phyloP scores from a whole-genome alignment of 2,113 vertebrate genomes.

The Neogale vison region DNA sequence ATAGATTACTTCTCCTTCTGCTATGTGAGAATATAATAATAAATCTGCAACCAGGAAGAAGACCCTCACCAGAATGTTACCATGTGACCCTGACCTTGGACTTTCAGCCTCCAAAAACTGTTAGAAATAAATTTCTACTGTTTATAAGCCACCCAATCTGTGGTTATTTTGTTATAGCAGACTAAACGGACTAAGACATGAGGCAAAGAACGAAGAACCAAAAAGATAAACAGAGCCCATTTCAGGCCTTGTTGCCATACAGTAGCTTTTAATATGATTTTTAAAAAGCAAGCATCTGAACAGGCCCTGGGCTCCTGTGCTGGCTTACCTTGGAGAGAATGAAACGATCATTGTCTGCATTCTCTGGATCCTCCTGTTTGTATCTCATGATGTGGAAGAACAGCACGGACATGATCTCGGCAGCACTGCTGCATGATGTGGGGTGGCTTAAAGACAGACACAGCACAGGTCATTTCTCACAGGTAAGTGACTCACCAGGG shows the following conservation, averaged over 20 bases:
- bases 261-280: not conserved
- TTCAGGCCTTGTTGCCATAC: not conserved
- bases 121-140: not conserved
- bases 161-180: not conserved
- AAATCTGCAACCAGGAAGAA: not conserved
- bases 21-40: not conserved
- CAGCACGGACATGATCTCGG: constrained; percentile 92
- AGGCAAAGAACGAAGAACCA: not conserved
- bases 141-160: not conserved
- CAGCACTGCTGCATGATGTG: constrained; percentile 90
- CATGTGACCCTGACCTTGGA: not conserved
- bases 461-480: constrained; percentile 17
- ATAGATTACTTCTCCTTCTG: not conserved
- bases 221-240: not conserved
- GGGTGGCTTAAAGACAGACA: constrained; percentile 87
- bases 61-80: not conserved
- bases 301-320: not conserved
- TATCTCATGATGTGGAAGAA: constrained; percentile 92
- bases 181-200: not conserved
- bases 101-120: not conserved
- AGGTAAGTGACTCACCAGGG: not conserved
- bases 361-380: constrained; percentile 85
- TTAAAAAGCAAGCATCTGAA: not conserved
- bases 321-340: constrained; percentile 91
- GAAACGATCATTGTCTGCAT: constrained; percentile 89